Conservation (phyloP, 2,113 vertebrate genomes). For the Mugil cephalus region DNA sequence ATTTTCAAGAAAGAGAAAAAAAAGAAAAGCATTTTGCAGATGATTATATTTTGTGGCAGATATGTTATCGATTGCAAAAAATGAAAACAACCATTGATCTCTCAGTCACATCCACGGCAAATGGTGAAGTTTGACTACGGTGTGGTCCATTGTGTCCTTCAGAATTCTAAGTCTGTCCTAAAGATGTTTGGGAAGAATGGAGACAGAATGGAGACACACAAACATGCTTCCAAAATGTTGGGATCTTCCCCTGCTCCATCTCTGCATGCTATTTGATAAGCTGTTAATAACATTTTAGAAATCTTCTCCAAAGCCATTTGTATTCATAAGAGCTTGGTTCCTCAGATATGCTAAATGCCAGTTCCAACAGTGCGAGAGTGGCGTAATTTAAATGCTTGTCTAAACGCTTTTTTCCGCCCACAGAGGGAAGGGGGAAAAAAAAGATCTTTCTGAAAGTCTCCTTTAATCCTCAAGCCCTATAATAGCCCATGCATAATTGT, state of each 20-base stretch:
- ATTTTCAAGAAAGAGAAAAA: too few relatives aligned
- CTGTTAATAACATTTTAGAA: background rate
- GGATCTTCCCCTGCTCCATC: background rate
- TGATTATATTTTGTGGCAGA: background rate
- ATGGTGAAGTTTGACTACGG: background rate
- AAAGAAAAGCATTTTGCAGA: too few relatives aligned
- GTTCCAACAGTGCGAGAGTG: slow-evolving; percentile 17
- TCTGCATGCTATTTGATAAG: slow-evolving; percentile 10
- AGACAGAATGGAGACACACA: background rate
- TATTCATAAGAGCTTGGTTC: slow-evolving; percentile 42
- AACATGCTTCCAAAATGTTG: background rate
- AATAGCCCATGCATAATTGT: slow-evolving; percentile 33
- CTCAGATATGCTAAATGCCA: slow-evolving; percentile 31
- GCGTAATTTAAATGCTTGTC: slow-evolving; percentile 44
- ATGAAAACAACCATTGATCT: background rate
- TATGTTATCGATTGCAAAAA: too few relatives aligned
- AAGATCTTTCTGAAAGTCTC: slow-evolving; percentile 27
- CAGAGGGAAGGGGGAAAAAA: background rate
- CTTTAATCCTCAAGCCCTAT: slow-evolving; percentile 27
- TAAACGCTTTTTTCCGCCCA: slow-evolving; percentile 34
- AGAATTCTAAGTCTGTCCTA: background rate
- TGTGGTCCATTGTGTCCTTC: background rate
- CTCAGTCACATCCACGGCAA: background rate
- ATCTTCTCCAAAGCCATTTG: slow-evolving; percentile 17
- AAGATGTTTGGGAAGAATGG: background rate